Conservation (phyloP, 2,797 vertebrate species). For the Notolepis coatsorum region DNA sequence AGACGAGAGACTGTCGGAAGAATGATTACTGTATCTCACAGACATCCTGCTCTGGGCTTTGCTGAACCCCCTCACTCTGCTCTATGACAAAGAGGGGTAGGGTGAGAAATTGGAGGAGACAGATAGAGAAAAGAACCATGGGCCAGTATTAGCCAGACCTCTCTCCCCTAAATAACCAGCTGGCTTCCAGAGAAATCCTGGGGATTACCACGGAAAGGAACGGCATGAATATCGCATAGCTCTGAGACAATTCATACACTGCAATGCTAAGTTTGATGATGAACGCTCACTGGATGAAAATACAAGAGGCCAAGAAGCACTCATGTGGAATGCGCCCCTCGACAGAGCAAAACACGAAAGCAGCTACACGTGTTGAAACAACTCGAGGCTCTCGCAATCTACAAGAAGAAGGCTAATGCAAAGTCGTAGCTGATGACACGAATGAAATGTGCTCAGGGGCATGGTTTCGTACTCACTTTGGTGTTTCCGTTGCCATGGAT, state of each 20-base stretch:
- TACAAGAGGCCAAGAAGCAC: conserved; percentile 1
- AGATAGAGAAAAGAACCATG: conserved; percentile 12
- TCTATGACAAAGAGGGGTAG: conserved; percentile 3
- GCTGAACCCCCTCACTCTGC: conserved; percentile 10
- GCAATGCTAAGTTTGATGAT: conserved; percentile 9
- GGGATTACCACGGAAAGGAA: conserved; percentile 15
- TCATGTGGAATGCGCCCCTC: neutral
- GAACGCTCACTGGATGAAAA: conserved; percentile 13
- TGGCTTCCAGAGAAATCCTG: conserved; percentile 23
- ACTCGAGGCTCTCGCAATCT: neutral
- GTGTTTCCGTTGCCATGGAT: conserved; percentile 96
- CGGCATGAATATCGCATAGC: conserved; percentile 12
- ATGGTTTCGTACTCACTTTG: conserved; percentile 85
- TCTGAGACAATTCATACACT: conserved; percentile 4
- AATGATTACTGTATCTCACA: conserved; percentile 27
- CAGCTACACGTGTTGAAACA: conserved; percentile 1
- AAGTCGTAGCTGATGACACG: neutral
- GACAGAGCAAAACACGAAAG: neutral
- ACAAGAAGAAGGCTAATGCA: neutral
- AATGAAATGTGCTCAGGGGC: neutral
- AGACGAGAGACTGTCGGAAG: conserved; percentile 13
- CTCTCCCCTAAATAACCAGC: conserved; percentile 41
- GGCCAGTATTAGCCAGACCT: conserved; percentile 23
- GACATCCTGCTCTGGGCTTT: conserved; percentile 35
- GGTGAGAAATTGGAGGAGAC: conserved; percentile 8